These are phyloP conservation scores for Melanostoma mellinum DNA, from an alignment of 2,888 invertebrate genomes.

Conservation along the genomic window DNA sequence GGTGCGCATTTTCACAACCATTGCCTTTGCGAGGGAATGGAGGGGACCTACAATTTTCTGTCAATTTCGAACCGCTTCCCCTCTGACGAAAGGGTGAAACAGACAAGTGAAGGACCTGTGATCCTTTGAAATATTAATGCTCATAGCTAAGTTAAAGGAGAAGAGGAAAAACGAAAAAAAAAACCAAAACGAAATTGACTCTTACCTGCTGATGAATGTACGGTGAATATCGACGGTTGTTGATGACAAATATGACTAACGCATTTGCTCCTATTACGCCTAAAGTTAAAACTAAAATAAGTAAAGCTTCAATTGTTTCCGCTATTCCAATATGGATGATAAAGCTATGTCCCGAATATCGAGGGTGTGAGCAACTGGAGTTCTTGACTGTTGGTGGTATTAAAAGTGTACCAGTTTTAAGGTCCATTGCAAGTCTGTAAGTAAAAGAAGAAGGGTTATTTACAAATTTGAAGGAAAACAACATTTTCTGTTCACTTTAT, in stretches of 20 bases:
- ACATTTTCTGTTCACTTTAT: too few species aligned
- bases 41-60: too few species aligned
- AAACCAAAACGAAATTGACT: conserved; percentile 20
- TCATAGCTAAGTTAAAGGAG: not conserved
- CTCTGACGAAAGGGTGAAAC: too few species aligned
- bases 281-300: conserved; percentile 89
- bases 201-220: conserved; percentile 94
- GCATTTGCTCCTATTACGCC: conserved; percentile 91
- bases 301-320: conserved; percentile 89
- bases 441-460: conserved; percentile 33
- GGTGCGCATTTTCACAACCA: too few species aligned
- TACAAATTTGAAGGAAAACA: not conserved
- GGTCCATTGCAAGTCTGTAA: conserved; percentile 82
- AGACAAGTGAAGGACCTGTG: too few species aligned
- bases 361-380: conserved; percentile 91
- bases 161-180: not conserved
- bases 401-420: conserved; percentile 86
- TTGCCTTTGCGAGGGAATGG: too few species aligned
- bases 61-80: too few species aligned
- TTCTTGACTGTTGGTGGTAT: conserved; percentile 91
- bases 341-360: conserved; percentile 85
- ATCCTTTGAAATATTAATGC: too few species aligned
- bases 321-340: conserved; percentile 86
- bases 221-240: conserved; percentile 91
- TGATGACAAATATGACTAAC: conserved; percentile 91